Evolutionary conservation across 2,888 invertebrate genomes (phyloP), one percentile per base, ranked within the genome.

Genomic region (Sericinus montela): DNA sequence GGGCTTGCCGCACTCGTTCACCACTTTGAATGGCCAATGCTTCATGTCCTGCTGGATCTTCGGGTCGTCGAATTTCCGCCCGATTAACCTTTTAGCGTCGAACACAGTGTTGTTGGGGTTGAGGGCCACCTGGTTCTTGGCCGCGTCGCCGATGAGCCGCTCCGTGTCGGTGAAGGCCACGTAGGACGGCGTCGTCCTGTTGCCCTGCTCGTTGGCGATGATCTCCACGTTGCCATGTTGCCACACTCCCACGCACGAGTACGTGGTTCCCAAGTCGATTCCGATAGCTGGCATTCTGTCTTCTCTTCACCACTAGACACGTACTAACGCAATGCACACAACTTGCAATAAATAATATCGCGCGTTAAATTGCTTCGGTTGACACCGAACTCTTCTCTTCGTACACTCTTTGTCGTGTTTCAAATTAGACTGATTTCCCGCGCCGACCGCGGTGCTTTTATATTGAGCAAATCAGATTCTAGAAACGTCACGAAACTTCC

Each of bases 211-310:
- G 79, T 96, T 96, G 77, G 95, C 95, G 84, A 95, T 95, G 80
- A 95, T 95, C 87, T 95, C 95, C 69, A 96, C 95, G 87, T 95
- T 95, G 59, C 96, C 96, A 86, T 96, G 94, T 68, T 85, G 86
- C 75, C 75, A 86, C 14, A 86, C 85, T 52, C 84, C 86, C 23
- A 90, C 90, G 62, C 90, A 90, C 57, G 90, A 90, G 70, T 90
- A 90, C 9, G 90, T 90, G 30, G 96, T 97, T 63, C 96, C 97
- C 72, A 97, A 90, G 90, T 97, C 82, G 57, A 83, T 85, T 78
- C 83, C 84, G 40, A 84, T 73, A 55, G 83, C 82, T 72, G 82
- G 80, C 85, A 83, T 85, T 66, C 59, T 67, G 34, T 35, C 7
- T 16, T 35, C 35, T 35, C 1, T 23, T 8, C 8, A 10, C 9